Evolutionary conservation across 2,888 invertebrate genomes (phyloP).

Genomic region (Drosophila dives): DNA sequence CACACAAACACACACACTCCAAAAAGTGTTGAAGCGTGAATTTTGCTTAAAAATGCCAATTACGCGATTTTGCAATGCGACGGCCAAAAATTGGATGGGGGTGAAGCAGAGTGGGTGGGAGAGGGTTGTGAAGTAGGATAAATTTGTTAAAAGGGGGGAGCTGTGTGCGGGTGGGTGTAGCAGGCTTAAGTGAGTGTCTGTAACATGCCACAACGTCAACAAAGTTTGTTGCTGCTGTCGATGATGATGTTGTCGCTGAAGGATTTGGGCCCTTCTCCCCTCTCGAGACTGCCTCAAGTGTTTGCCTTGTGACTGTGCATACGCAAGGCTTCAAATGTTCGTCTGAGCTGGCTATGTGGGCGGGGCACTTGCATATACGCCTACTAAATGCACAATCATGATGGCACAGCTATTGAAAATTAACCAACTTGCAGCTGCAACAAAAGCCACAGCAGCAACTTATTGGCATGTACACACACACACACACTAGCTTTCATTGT

Average conservation of each 20-base stretch:
- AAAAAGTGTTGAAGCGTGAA: conserved; percentile 82
- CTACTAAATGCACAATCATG: conserved; percentile 79
- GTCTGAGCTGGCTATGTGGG: conserved; percentile 14
- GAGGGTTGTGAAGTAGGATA: background rate
- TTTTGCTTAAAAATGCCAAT: conserved; percentile 81
- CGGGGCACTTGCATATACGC: conserved; percentile 28
- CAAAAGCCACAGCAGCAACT: conserved; percentile 37
- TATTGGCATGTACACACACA: conserved; percentile 26
- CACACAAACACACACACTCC: conserved; percentile 45
- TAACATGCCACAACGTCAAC: conserved; percentile 42
- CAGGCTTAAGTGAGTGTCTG: conserved; percentile 38
- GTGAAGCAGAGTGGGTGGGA: background rate
- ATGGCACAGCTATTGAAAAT: conserved; percentile 38
- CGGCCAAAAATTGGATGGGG: conserved; percentile 7
- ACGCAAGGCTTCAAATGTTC: conserved; percentile 30
- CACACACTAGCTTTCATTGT: conserved; percentile 58
- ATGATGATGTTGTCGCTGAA: conserved; percentile 54
- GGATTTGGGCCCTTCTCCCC: conserved; percentile 41
- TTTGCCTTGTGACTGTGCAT: conserved; percentile 72
- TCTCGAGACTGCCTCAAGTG: conserved; percentile 51
- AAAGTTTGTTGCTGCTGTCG: conserved; percentile 55
- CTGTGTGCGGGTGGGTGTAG: background rate
- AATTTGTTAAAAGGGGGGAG: background rate
- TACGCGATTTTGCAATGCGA: conserved; percentile 69
- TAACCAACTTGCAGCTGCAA: conserved; percentile 22